Conservation (phyloP, 2,113 vertebrate species). For the Lynx canadensis region DNA sequence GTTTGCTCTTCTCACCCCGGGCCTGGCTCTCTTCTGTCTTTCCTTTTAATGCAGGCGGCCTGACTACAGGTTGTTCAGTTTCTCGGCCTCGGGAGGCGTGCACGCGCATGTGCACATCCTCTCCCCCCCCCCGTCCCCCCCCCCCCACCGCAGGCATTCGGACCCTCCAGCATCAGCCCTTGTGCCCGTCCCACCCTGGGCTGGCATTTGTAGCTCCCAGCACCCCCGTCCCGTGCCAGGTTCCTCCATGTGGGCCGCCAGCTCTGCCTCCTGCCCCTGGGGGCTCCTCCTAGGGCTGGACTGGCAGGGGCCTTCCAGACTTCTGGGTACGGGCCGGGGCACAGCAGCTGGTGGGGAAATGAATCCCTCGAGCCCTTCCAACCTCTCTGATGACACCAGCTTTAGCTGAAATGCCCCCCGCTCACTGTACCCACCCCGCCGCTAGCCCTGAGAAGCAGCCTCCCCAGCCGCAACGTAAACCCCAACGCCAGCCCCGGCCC, state of each 20-base stretch:
- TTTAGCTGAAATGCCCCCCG: background rate
- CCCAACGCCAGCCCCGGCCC: background rate
- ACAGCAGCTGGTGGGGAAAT: background rate
- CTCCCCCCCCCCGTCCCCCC: rapidly evolving
- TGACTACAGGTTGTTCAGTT: background rate
- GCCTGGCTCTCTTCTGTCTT: conserved; percentile 44
- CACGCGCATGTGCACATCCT: background rate
- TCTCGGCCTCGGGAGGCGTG: background rate
- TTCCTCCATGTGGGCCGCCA: background rate
- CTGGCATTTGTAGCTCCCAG: background rate
- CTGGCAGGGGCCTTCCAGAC: background rate
- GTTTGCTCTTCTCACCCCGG: conserved; percentile 68
- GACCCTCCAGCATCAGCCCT: background rate
- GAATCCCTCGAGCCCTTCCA: background rate
- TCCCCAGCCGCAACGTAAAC: background rate
- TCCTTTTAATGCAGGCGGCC: background rate
- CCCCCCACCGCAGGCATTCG: background rate
- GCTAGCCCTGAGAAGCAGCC: background rate
- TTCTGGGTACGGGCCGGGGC: background rate
- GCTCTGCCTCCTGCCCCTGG: background rate
- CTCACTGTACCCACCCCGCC: background rate
- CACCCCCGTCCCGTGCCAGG: background rate
- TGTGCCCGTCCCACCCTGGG: background rate
- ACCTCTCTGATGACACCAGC: background rate
- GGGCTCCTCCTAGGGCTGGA: background rate